A percentile compares a stretch with the other conserved stretches of the same genome.
phyloP scores from a whole-genome alignment of 1,140 invertebrate genomes.

The Magallana gigas region DNA sequence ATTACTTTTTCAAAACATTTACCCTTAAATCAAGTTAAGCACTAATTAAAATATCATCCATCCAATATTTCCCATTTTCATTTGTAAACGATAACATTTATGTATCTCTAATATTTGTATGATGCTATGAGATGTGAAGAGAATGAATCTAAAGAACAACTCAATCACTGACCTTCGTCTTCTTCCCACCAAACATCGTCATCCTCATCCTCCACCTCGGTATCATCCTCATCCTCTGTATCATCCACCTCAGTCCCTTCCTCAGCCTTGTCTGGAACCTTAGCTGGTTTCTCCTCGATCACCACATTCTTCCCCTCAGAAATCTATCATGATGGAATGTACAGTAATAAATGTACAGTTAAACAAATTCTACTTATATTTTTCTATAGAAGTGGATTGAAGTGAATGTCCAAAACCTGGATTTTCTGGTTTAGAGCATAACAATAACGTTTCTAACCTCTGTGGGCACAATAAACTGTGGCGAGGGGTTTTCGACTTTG shows the following conservation, averaged over 20 bases:
- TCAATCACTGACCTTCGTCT: constrained; percentile 6
- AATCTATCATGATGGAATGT: background rate
- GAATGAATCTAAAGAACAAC: too few relatives aligned
- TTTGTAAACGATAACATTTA: too few relatives aligned
- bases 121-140: too few relatives aligned
- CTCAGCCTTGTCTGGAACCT: constrained; percentile 39
- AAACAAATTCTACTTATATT: too few relatives aligned
- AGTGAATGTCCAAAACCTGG: too few relatives aligned
- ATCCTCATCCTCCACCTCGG: constrained; percentile 51
- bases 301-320: background rate
- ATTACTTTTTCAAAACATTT: background rate
- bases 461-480: constrained; percentile 80
- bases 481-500: constrained; percentile 78
- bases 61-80: background rate
- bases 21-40: background rate
- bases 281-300: constrained; percentile 3
- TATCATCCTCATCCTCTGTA: constrained; percentile 50
- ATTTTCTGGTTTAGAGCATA: too few relatives aligned
- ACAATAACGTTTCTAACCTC: constrained; percentile 69
- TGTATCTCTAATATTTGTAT: too few relatives aligned
- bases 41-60: background rate
- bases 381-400: too few relatives aligned
- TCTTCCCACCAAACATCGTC: constrained; percentile 40
- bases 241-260: constrained; percentile 54
- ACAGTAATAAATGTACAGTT: too few relatives aligned